phyloP scores from a whole-genome alignment of 2,113 vertebrate species.

The Ardeotis arabs region DNA sequence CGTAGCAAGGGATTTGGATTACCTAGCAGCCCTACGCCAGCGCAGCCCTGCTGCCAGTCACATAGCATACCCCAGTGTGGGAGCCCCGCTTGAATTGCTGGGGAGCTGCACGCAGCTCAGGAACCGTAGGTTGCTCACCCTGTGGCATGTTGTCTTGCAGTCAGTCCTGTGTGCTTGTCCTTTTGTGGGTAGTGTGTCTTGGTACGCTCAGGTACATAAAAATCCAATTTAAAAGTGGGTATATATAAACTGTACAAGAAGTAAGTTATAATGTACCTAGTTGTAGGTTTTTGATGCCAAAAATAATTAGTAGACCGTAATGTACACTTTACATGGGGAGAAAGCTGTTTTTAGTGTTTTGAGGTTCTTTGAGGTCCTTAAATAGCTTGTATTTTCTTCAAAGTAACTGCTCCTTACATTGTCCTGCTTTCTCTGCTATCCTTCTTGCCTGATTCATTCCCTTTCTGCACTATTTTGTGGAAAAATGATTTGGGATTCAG shows the following conservation, averaged over 20 bases:
- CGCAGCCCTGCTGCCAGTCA: constrained; percentile 43
- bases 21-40: neutral
- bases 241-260: neutral
- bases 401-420: neutral
- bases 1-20: neutral
- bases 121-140: neutral
- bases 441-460: neutral
- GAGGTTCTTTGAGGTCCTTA: neutral
- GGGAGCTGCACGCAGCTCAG: neutral
- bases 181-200: neutral
- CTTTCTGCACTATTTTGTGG: neutral
- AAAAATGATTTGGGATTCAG: neutral
- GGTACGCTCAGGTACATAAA: neutral
- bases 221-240: neutral
- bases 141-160: accelerated
- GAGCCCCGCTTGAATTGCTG: accelerated
- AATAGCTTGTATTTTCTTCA: neutral
- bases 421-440: neutral
- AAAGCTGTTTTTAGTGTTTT: neutral
- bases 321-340: neutral
- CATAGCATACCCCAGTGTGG: accelerated
- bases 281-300: neutral
- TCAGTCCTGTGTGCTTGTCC: neutral
- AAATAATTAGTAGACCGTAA: neutral
- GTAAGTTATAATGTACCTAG: neutral